Base-by-base conservation (phyloP, 2,888 invertebrate species). In the Cephalotes varians region DNA sequence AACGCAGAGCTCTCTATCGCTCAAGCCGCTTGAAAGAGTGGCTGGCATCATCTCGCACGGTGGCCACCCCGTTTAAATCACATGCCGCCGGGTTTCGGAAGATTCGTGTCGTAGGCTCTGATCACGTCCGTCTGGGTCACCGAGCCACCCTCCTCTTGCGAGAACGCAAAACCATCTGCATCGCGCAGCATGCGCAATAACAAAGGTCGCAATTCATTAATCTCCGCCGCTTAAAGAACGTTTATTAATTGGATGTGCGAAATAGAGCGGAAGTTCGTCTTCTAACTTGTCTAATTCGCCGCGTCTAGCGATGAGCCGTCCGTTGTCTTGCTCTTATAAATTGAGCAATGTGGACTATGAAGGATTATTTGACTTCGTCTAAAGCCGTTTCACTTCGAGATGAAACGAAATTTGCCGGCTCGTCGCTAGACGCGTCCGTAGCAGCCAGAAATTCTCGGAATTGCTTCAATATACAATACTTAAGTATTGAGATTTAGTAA, bases 91-190 rank as follows among this genome's bases (percentile, higher is more conserved):
- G 97, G 97, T 95, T 98, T 97, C 94, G 98, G 98, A 94, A 97
- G 96, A 94, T 97, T 98, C 91, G 99, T 98, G 96, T 99, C 98
- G 96, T 99, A 99, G 74, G 98, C 98, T 94, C 99, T 97, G 94
- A 99, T 99, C 94, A 99, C 97, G 93, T 98, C 98, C 90, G 98
- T 97, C 95, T 99, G 98, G 73, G 98, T 97, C 87, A 99, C 98
- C 92, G 97, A 98, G 90, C 99, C 99, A 94, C 98, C 98, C 95
- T 99, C 99, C 95, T 99, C 99, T 97, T 99, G 99, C 62, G 99
- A 99, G 96, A 99, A 99, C 90, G 99, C 99, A 96, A 98, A 99
- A 88, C 99, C 99, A 97, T 99, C 99, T 99, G 88, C 86, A 86
- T 87, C 85, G 65, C 58, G 90, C 84, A 90, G 91, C 91, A 90